Evolutionary conservation across 1,140 invertebrate species (phyloP).

Genomic region (Maconellicoccus hirsutus): DNA sequence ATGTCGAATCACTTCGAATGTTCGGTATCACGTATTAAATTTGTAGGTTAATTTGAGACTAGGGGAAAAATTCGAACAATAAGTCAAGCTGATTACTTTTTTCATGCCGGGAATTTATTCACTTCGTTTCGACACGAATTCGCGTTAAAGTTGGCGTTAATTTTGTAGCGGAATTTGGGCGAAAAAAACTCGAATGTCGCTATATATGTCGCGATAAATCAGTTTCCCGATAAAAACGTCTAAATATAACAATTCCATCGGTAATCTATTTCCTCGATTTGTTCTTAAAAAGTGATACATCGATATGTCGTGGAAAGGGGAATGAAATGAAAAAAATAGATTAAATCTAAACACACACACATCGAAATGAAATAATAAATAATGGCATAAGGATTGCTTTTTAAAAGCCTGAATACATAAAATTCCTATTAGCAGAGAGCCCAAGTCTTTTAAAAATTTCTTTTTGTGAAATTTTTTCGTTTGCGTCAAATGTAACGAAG

Average conservation of each 20-base stretch:
- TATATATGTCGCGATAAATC: too few relatives aligned
- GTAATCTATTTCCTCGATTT: constrained; percentile 3
- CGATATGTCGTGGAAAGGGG: not conserved
- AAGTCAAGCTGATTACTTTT: too few relatives aligned
- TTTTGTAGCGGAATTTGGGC: too few relatives aligned
- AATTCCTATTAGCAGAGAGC: constrained; percentile 17
- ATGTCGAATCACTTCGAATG: too few relatives aligned
- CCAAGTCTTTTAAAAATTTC: not conserved
- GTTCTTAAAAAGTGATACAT: not conserved
- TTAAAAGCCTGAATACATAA: constrained; percentile 16
- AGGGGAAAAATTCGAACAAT: too few relatives aligned
- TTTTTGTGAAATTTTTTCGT: constrained; percentile 14
- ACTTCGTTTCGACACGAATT: too few relatives aligned
- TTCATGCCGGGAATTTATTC: too few relatives aligned
- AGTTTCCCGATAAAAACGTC: too few relatives aligned
- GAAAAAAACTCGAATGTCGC: too few relatives aligned
- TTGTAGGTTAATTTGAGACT: too few relatives aligned
- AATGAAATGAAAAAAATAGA: constrained; percentile 5
- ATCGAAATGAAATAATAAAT: constrained; percentile 22
- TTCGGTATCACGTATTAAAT: too few relatives aligned
- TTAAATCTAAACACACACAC: constrained; percentile 6
- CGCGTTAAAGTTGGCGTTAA: too few relatives aligned
- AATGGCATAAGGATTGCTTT: not conserved
- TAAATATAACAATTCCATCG: not conserved
- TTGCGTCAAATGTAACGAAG: constrained; percentile 16